These are phyloP conservation scores for Anastrepha ludens DNA, from an alignment of 1,140 invertebrate species.

Conservation along the genomic window DNA sequence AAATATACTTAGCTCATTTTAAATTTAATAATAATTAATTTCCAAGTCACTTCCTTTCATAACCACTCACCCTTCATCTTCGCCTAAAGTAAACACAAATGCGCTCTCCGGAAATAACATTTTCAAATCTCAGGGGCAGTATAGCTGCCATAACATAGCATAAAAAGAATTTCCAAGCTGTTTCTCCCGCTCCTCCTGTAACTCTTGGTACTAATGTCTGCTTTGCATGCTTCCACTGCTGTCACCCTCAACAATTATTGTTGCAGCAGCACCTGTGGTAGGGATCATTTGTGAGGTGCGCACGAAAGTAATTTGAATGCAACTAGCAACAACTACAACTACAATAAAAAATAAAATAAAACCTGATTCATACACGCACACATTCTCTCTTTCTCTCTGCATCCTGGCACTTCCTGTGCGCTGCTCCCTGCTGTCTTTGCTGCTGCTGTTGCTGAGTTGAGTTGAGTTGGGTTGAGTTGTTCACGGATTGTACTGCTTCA, in stretches of 20 bases:
- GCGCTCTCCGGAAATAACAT: not conserved
- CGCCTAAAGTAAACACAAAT: too few species aligned
- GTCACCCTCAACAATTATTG: not conserved
- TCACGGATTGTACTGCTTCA: conserved; percentile 41
- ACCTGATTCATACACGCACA: not conserved
- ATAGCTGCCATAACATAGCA: not conserved
- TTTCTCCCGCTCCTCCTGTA: not conserved
- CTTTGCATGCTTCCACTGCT: not conserved
- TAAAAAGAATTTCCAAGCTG: not conserved
- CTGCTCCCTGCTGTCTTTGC: not conserved
- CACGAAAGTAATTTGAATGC: not conserved
- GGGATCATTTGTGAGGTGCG: not conserved
- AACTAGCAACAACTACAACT: not conserved
- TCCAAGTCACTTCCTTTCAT: not conserved
- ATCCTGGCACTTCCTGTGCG: conserved; percentile 38
- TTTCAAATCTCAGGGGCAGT: not conserved
- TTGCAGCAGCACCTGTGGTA: not conserved
- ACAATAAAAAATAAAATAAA: not conserved
- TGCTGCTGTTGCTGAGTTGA: not conserved
- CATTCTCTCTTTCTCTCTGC: not conserved
- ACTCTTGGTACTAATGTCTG: not conserved
- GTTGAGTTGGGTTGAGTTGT: not conserved
- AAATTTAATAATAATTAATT: not conserved
- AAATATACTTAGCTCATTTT: too few species aligned
- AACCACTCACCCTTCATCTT: too few species aligned